phyloP scores from a whole-genome alignment of 2,888 invertebrate species.

The Apomyelois bistriatella region DNA sequence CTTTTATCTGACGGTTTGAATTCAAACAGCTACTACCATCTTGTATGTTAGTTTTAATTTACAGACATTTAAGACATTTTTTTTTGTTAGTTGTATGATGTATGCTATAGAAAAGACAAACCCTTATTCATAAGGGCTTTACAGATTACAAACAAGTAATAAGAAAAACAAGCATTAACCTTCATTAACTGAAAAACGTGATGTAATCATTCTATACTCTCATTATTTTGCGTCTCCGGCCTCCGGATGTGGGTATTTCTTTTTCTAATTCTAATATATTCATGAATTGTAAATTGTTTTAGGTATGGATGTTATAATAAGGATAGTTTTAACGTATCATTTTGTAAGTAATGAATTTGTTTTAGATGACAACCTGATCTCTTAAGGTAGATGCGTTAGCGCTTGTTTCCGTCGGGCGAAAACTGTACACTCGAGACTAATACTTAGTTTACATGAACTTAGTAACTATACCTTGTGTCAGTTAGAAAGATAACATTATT shows the following conservation, averaged over 20 bases:
- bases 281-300: slow-evolving; percentile 72
- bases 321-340: slow-evolving; percentile 72
- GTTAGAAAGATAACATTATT: not conserved
- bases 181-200: not conserved
- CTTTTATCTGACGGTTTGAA: too few species aligned
- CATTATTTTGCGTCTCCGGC: slow-evolving; percentile 19
- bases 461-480: not conserved
- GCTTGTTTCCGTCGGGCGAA: slow-evolving; percentile 39
- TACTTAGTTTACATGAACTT: slow-evolving; percentile 1
- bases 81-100: too few species aligned
- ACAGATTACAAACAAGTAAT: too few species aligned
- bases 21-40: too few species aligned
- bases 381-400: slow-evolving; percentile 65
- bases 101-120: too few species aligned
- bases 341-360: slow-evolving; percentile 69
- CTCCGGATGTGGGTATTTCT: slow-evolving; percentile 30
- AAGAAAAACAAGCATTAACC: too few species aligned
- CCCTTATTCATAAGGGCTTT: too few species aligned
- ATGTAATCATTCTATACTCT: not conserved
- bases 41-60: too few species aligned
- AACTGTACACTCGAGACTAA: slow-evolving; percentile 3
- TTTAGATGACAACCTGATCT: slow-evolving; percentile 77
- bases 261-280: slow-evolving; percentile 45
- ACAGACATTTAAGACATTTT: too few species aligned
- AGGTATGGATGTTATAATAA: slow-evolving; percentile 69